These are phyloP conservation scores for Monomorium pharaonis DNA, from an alignment of 1,140 invertebrate species.

Conservation along the genomic window DNA sequence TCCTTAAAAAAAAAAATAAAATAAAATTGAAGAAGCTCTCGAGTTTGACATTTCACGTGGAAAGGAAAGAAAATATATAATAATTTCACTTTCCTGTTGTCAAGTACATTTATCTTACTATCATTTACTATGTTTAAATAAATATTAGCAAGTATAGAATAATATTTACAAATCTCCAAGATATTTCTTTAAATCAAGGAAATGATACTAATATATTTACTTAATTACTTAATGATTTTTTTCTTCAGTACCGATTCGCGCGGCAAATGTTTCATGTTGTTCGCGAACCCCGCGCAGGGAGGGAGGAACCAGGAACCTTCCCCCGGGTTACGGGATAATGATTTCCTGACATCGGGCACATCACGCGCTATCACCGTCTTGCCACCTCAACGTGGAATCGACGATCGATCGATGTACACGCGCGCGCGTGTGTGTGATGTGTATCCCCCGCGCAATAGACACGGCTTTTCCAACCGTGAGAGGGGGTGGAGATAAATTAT, in stretches of 20 bases:
- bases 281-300: background rate
- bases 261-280: background rate
- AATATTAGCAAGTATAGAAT: too few species aligned
- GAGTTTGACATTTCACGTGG: background rate
- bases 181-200: too few species aligned
- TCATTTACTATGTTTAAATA: too few species aligned
- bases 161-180: too few species aligned
- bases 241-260: too few species aligned
- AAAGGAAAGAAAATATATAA: too few species aligned
- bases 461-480: background rate
- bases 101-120: too few species aligned
- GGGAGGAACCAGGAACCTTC: background rate
- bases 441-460: background rate
- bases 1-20: background rate
- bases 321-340: background rate
- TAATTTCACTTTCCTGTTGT: too few species aligned
- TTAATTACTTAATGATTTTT: too few species aligned
- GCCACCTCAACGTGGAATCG: background rate
- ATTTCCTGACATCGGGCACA: background rate
- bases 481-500: conserved; percentile 38
- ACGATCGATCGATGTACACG: conserved; percentile 31
- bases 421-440: background rate
- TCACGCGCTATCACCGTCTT: background rate
- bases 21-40: background rate
- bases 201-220: too few species aligned